Base-by-base conservation (phyloP, 2,113 vertebrate genomes). In the Rhegmatorhina hoffmannsi region DNA sequence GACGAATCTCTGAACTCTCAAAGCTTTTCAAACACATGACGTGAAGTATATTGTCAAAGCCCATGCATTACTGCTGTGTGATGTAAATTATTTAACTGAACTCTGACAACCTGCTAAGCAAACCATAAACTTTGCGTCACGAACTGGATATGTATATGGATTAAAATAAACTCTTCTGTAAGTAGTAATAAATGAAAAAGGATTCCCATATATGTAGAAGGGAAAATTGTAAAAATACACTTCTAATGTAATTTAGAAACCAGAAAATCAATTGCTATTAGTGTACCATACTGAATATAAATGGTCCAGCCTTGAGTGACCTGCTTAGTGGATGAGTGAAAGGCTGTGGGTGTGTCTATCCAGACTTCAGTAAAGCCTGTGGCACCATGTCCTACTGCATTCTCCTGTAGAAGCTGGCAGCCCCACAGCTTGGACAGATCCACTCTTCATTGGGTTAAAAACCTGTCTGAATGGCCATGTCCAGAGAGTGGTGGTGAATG, bases 1-100 rank as follows among this genome's bases (percentile, higher is more conserved):
- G 84, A 91, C 64, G 84, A 74, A 82, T 84, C 68, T 93, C 62
- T 91, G 56, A 96, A 75, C 72, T 94, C 58, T 75, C n/a, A 63
- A 34, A 94, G 70, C 36, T 95, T 92, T 93, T 82, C 77, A 91
- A 78, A 91, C 78, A 92, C 66, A 86, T 90, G 67, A 81, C 49
- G 59, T 72, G 52, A 87, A 68, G 62, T 60, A 38, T 73, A 19
- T 94, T 94, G 81, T 64, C 84, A 97, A 95, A 96, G 84, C 84
- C 17, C 49, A 29, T 58, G 73, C 72, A 49, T 94, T 93, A 91
- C 60, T 95, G 53, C 47, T 53, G 25, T 73, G 52, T 69, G 76
- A 86, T 95, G 33, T 94, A 92, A 95, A 84, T 94, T 84, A 93
- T 93, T 92, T 95, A 90, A 88, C 67, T 89, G 86, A 90, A 81